These are phyloP conservation scores for Heteromyza rotundicornis DNA, from an alignment of 2,888 invertebrate species.

Conservation along the genomic window DNA sequence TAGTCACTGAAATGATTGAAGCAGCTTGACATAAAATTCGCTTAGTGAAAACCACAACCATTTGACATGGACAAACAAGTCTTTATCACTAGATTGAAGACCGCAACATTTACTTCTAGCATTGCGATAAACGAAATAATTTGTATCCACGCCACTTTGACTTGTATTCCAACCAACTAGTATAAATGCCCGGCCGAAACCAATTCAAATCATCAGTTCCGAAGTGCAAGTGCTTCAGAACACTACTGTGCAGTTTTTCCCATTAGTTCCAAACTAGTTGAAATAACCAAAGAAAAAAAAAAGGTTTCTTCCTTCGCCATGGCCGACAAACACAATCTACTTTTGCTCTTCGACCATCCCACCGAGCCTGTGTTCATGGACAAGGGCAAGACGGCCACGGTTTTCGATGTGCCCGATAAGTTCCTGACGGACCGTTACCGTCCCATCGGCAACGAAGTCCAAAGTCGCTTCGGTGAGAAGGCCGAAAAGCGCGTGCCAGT, in stretches of 20 bases:
- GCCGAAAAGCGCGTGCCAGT: conserved; percentile 66
- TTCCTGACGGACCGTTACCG: conserved; percentile 67
- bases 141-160: too few relatives aligned
- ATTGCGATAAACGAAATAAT: too few relatives aligned
- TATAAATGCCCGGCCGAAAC: too few relatives aligned
- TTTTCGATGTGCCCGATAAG: conserved; percentile 70
- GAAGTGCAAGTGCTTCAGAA: conserved; percentile 20
- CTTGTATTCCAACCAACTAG: too few relatives aligned
- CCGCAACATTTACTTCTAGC: conserved; percentile 2
- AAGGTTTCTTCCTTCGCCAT: too few relatives aligned
- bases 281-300: conserved; percentile 10
- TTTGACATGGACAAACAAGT: too few relatives aligned
- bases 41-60: too few relatives aligned
- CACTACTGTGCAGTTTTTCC: not conserved
- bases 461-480: conserved; percentile 67
- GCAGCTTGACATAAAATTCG: too few relatives aligned
- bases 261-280: not conserved
- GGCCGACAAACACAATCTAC: conserved; percentile 66
- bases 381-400: conserved; percentile 70
- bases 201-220: conserved; percentile 38
- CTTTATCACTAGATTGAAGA: too few relatives aligned
- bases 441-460: conserved; percentile 64
- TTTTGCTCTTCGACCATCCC: conserved; percentile 77
- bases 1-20: too few relatives aligned
- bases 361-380: conserved; percentile 79